These are phyloP conservation scores for Lepus townsendii DNA, from an alignment of 2,797 vertebrate genomes.

Conservation along the genomic window DNA sequence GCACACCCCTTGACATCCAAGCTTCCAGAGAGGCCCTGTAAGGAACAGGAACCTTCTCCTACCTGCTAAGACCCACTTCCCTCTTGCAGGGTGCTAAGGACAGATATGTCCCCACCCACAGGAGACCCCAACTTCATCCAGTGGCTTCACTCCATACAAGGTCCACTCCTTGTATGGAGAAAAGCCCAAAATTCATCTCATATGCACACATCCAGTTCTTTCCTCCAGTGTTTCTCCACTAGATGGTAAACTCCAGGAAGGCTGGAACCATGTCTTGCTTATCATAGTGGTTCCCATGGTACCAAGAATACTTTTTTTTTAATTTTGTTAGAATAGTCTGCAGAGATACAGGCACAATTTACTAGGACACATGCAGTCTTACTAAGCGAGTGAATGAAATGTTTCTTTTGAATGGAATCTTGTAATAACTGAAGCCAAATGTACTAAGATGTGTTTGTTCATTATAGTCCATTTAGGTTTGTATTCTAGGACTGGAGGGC, in stretches of 20 bases:
- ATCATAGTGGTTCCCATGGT: not conserved
- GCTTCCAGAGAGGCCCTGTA: not conserved
- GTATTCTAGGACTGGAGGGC: not conserved
- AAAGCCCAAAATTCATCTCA: not conserved
- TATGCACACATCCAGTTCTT: not conserved
- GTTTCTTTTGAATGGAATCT: conserved; percentile 33
- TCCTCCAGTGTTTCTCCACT: not conserved
- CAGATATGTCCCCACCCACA: rapidly evolving
- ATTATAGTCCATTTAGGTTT: not conserved
- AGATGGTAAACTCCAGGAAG: not conserved
- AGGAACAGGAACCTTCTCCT: not conserved
- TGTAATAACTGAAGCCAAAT: conserved; percentile 1
- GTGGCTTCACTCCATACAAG: not conserved
- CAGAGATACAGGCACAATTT: not conserved
- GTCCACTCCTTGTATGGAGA: not conserved
- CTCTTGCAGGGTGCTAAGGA: not conserved
- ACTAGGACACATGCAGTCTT: not conserved
- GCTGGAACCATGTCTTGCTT: not conserved
- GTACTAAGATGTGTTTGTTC: not conserved
- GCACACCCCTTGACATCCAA: not conserved
- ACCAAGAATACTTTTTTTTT: not conserved
- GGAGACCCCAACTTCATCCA: not conserved
- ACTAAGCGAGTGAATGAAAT: not conserved
- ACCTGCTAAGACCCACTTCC: not conserved
- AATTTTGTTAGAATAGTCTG: not conserved